These are phyloP conservation scores for Omphaloscelis lunosa DNA, from an alignment of 2,888 invertebrate genomes.

Conservation along the genomic window DNA sequence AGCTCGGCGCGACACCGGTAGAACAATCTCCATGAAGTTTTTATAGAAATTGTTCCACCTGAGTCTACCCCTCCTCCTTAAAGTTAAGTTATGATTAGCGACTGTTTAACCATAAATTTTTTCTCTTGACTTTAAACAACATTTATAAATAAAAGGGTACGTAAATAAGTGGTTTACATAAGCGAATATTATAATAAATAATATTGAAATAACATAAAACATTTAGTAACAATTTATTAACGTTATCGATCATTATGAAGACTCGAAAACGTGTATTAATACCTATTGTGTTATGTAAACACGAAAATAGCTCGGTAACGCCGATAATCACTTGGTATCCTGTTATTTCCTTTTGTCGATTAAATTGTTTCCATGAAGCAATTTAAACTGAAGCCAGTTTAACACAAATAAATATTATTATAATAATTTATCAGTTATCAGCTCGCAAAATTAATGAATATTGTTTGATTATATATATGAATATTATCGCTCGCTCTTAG, in stretches of 20 bases:
- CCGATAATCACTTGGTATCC: constrained; percentile 10
- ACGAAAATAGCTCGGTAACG: constrained; percentile 34
- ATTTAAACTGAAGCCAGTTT: neutral
- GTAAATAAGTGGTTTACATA: too few relatives aligned
- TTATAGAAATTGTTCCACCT: too few relatives aligned
- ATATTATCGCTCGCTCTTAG: too few relatives aligned
- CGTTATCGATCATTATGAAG: constrained; percentile 10
- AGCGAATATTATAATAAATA: neutral
- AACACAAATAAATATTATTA: constrained; percentile 13
- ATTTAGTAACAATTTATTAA: neutral
- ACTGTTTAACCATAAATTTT: too few relatives aligned
- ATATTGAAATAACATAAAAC: constrained; percentile 5
- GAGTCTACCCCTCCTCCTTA: too few relatives aligned
- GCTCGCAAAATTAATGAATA: neutral
- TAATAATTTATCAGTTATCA: neutral
- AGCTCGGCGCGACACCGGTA: too few relatives aligned
- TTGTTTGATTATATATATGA: neutral
- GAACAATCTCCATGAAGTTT: too few relatives aligned
- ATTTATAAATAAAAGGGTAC: too few relatives aligned
- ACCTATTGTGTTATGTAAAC: constrained; percentile 30
- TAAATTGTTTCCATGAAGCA: constrained; percentile 3
- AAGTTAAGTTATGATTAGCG: too few relatives aligned
- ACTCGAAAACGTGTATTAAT: constrained; percentile 3
- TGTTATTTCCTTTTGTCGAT: constrained; percentile 31
- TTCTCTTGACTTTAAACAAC: too few relatives aligned